phyloP scores from a whole-genome alignment of 92 coral and sea anemone species.

The Siderastrea radians region DNA sequence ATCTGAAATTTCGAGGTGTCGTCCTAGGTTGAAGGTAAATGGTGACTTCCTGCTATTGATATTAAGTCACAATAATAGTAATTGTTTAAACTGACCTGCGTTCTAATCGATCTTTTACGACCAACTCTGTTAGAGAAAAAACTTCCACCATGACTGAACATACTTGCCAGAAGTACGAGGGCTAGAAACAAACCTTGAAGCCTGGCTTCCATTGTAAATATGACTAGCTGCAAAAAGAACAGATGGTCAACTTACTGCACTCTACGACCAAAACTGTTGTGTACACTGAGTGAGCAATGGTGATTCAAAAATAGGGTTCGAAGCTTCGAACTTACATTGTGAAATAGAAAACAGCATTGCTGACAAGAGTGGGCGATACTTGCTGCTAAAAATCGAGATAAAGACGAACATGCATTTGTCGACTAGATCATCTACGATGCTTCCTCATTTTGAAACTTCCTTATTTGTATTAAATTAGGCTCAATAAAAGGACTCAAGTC shows the following conservation, averaged over 20 bases:
- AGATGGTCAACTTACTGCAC: not conserved
- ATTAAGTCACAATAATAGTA: too few relatives aligned
- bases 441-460: not conserved
- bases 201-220: conserved; percentile 5
- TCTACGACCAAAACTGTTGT: not conserved
- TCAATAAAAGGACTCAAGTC: not conserved
- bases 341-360: too few relatives aligned
- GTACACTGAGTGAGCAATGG: not conserved
- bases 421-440: too few relatives aligned
- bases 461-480: not conserved
- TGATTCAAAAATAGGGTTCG: not conserved
- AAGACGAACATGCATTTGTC: too few relatives aligned
- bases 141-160: not conserved
- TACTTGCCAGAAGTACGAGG: conserved; percentile 4
- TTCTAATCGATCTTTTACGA: conserved; percentile 4
- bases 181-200: conserved; percentile 14
- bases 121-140: not conserved
- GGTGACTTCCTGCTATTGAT: too few relatives aligned
- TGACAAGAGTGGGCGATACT: too few relatives aligned
- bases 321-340: too few relatives aligned
- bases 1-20: too few relatives aligned
- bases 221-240: not conserved
- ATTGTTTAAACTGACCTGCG: not conserved
- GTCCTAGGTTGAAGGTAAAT: too few relatives aligned
- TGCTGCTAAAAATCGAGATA: too few relatives aligned